These are phyloP conservation scores for Acropora yongei DNA, from an alignment of 64 coral and sea anemone species.

Conservation along the genomic window DNA sequence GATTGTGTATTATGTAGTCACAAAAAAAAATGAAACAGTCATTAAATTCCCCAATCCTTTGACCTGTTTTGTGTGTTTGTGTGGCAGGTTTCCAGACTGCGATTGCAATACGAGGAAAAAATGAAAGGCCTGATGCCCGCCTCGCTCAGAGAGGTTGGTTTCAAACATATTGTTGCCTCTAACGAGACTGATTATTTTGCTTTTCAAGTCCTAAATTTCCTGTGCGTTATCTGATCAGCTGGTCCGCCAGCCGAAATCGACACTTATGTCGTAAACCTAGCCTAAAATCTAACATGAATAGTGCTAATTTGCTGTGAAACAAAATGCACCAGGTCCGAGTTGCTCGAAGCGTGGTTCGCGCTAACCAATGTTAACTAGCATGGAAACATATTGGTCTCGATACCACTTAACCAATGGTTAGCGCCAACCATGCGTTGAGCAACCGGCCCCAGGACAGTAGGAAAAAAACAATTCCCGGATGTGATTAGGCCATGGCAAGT, in stretches of 20 bases:
- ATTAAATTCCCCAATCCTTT: no score
- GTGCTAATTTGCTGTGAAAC: neutral
- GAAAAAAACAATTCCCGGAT: neutral
- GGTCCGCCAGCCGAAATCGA: no score
- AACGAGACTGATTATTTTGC: no score
- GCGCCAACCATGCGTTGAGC: neutral
- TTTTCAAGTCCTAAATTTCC: no score
- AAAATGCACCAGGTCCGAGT: no score
- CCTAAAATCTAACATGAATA: conserved; percentile 1
- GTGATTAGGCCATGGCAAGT: neutral
- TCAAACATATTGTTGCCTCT: neutral
- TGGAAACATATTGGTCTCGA: no score
- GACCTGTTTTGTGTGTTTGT: neutral
- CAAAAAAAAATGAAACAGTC: no score
- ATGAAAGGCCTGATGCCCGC: conserved; percentile 87
- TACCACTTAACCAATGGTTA: no score
- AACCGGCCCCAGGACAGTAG: neutral
- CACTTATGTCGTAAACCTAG: neutral
- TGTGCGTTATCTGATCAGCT: no score
- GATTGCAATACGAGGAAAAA: conserved; percentile 87
- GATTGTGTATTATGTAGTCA: neutral
- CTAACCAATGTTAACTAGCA: no score
- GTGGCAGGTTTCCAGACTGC: conserved; percentile 70
- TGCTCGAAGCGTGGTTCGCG: no score
- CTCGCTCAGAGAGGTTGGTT: conserved; percentile 68